These are phyloP conservation scores for Chrysolina oricalcia DNA, from an alignment of 2,888 invertebrate genomes.

Conservation along the genomic window DNA sequence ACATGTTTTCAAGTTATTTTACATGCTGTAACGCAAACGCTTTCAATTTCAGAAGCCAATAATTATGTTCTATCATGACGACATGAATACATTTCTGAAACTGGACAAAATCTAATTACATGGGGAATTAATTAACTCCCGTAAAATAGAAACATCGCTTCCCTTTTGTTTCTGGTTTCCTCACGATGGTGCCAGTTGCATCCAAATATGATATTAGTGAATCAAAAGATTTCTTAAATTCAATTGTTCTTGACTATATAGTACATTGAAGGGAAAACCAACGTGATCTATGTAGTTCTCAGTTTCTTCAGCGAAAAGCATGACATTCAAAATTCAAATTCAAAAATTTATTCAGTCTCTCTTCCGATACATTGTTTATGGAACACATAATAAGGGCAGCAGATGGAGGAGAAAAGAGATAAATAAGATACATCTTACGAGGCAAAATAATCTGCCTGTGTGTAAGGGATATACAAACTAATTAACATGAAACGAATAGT, in stretches of 20 bases:
- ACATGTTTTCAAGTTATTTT: slow-evolving; percentile 20
- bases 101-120: slow-evolving; percentile 26
- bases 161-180: slow-evolving; percentile 19
- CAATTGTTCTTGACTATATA: slow-evolving; percentile 32
- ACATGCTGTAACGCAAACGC: slow-evolving; percentile 20
- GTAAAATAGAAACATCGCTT: slow-evolving; percentile 36
- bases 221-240: slow-evolving; percentile 24
- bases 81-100: slow-evolving; percentile 29
- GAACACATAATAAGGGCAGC: no score
- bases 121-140: slow-evolving; percentile 24
- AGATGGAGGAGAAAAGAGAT: no score
- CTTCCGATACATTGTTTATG: no score
- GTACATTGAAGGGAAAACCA: slow-evolving; percentile 32
- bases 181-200: slow-evolving; percentile 29
- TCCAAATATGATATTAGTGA: slow-evolving; percentile 30
- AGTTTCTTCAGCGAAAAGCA: slow-evolving; percentile 26
- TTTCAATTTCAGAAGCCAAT: slow-evolving; percentile 30
- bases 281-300: slow-evolving; percentile 9
- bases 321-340: no score
- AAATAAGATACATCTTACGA: no score
- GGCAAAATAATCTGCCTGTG: no score
- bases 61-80: slow-evolving; percentile 30
- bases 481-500: no score
- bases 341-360: no score
- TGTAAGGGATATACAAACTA: no score